Base-by-base conservation (phyloP, 2,797 vertebrate species). In the Clarias platycephalus region DNA sequence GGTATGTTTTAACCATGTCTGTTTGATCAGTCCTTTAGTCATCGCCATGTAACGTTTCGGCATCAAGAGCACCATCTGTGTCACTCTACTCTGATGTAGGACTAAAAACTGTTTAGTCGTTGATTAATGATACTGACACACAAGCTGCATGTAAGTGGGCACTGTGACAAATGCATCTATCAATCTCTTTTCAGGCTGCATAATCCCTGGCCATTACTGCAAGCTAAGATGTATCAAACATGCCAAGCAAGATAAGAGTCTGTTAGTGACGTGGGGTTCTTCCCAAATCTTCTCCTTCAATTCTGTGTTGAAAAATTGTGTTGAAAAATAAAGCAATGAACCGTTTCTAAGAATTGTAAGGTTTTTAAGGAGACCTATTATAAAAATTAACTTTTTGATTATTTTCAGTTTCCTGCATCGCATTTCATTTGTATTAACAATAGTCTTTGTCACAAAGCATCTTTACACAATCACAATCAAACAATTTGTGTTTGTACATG, bases 141-240 rank as follows among this genome's bases (percentile, higher is more conserved):
- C 76, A 86, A 87, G 92, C 85, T 68, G 90, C 91, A 89, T 28
- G 89, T 85, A 86, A 90, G 89, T 91, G 89, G 91, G 92, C 91
- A 92, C 90, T 90, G 57, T 92, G 92, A 93, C 93, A 95, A 95
- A 95, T 95, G 93, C 92, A 94, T 93, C 93, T 91, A 95, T 95
- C 94, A 94, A 95, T 95, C 94, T 85, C 82, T 70, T 94, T 91
- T 87, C 64, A 76, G 86, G 90, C 60, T 90, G 92, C 91, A 90
- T 92, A 93, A 94, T 94, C 93, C 90, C 16, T 83, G 90, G 89
- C 92, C 91, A 91, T 95, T 91, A 92, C 72, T 93, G 91, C 93
- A 91, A 91, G 91, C 91, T 92, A 91, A 94, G 93, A 93, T 93
- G 88, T 94, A 80, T 93, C 92, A 92, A 40, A 74, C 22, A 20